Evolutionary conservation across 2,113 vertebrate genomes (phyloP).

Genomic region (Percopsis transmontana): DNA sequence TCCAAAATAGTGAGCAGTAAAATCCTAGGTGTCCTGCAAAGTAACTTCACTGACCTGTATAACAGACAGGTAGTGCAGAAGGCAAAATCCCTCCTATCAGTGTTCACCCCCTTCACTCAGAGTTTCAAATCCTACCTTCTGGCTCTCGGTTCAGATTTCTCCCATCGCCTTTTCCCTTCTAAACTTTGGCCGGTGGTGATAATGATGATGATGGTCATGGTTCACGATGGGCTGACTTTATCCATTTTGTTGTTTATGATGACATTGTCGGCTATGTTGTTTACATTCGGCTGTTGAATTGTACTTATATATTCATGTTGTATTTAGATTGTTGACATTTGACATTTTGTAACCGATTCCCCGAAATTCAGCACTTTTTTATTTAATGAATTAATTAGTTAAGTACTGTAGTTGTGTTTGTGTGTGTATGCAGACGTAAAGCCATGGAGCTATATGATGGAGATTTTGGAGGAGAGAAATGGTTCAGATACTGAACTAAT

Average conservation of each 20-base stretch:
- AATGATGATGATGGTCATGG: too few species aligned
- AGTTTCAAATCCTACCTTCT: neutral
- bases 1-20: neutral
- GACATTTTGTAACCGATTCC: too few species aligned
- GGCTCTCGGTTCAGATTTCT: neutral
- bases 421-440: constrained; percentile 70
- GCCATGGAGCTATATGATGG: constrained; percentile 85
- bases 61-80: neutral
- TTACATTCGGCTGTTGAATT: too few species aligned
- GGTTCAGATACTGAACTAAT: constrained; percentile 87
- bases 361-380: too few species aligned
- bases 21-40: neutral
- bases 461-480: constrained; percentile 86
- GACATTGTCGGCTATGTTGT: too few species aligned
- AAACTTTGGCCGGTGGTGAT: too few species aligned
- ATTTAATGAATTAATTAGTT: neutral
- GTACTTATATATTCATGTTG: too few species aligned
- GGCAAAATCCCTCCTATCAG: neutral
- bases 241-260: too few species aligned
- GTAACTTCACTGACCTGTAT: neutral
- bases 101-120: neutral
- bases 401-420: neutral
- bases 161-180: too few species aligned
- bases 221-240: too few species aligned
- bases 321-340: too few species aligned